phyloP scores from a whole-genome alignment of 2,797 vertebrate genomes.

The Coendou prehensilis region DNA sequence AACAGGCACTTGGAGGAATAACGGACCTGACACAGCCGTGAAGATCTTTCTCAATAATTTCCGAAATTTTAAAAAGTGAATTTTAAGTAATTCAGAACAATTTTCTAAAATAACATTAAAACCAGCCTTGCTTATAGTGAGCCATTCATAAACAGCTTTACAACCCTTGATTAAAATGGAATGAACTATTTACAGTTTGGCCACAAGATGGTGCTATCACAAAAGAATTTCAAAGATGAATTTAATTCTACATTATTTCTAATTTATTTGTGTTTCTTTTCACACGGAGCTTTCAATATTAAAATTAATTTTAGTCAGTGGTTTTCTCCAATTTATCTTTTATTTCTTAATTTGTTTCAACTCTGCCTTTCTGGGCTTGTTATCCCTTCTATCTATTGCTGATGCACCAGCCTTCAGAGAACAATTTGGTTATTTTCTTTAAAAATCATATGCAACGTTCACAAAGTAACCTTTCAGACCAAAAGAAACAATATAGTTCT shows the following conservation, averaged over 20 bases:
- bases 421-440: not conserved
- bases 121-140: not conserved
- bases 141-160: not conserved
- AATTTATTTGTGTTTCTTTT: not conserved
- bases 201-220: slow-evolving; percentile 77
- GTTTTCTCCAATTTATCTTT: not conserved
- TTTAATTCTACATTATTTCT: not conserved
- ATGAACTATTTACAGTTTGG: not conserved
- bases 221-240: slow-evolving; percentile 63
- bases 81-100: not conserved
- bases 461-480: not conserved
- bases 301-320: not conserved
- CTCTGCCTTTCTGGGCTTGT: not conserved
- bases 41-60: not conserved
- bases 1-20: not conserved
- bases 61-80: not conserved
- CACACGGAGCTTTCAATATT: not conserved
- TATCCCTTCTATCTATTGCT: not conserved
- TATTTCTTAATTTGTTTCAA: not conserved
- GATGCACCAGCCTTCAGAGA: not conserved
- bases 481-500: not conserved
- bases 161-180: not conserved
- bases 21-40: not conserved
- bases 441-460: not conserved
- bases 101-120: not conserved